A percentile compares a stretch with the other conserved stretches of the same genome.
These are phyloP conservation scores for Samia ricini DNA, from an alignment of 1,140 invertebrate genomes.

Conservation along the genomic window DNA sequence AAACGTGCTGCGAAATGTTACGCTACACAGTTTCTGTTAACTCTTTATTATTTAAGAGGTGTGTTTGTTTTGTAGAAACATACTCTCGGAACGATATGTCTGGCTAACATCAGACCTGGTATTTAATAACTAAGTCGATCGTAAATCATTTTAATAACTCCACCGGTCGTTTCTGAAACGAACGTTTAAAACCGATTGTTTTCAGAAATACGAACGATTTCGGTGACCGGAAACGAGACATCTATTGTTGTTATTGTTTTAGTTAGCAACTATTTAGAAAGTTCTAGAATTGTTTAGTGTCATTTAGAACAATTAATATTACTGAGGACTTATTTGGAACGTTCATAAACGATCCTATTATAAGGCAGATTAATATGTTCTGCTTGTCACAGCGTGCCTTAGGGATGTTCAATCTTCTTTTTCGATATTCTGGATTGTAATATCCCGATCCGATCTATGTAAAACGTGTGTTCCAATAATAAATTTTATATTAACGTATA, in stretches of 20 bases:
- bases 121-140: neutral
- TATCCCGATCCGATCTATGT: too few species aligned
- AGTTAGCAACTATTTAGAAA: neutral
- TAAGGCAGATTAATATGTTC: too few species aligned
- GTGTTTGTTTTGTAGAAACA: conserved; percentile 18
- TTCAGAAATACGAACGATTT: neutral
- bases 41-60: conserved; percentile 5
- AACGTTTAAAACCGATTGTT: conserved; percentile 6
- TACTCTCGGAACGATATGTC: neutral
- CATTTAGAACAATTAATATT: too few species aligned
- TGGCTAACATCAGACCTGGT: conserved; percentile 14
- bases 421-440: too few species aligned
- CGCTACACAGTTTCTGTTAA: conserved; percentile 7
- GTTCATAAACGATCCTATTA: too few species aligned
- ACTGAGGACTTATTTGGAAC: too few species aligned
- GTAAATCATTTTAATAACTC: conserved; percentile 9
- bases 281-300: neutral
- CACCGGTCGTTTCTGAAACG: neutral
- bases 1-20: neutral
- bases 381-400: too few species aligned
- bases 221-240: neutral
- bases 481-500: too few species aligned
- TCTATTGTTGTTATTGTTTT: neutral
- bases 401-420: too few species aligned
- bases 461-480: too few species aligned